Percentiles rank a stretch among this genome's conserved stretches.
phyloP scores from a whole-genome alignment of 1,140 invertebrate genomes.

The Lepidurus arcticus region DNA sequence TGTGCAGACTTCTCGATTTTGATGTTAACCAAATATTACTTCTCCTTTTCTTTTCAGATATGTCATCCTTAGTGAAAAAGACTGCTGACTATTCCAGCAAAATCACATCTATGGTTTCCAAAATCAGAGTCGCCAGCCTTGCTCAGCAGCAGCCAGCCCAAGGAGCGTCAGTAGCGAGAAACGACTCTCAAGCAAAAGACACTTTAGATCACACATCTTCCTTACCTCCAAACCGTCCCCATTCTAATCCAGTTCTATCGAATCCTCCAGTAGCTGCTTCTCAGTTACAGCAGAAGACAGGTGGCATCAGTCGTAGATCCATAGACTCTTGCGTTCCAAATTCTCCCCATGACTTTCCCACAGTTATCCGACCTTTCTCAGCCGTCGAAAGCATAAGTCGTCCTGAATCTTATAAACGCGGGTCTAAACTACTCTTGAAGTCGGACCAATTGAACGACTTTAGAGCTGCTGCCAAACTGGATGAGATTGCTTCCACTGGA shows the following conservation, averaged over 20 bases:
- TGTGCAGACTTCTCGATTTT: background rate
- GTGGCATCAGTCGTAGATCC: background rate
- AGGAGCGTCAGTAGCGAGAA: background rate
- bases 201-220: background rate
- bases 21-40: too few relatives aligned
- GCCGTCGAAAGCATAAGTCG: background rate
- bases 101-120: background rate
- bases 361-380: background rate
- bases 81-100: background rate
- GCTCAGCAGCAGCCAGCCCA: background rate
- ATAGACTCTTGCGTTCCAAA: background rate
- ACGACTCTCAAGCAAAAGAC: background rate
- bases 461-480: background rate
- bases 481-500: background rate
- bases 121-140: background rate
- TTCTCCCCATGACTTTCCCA: background rate
- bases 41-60: background rate
- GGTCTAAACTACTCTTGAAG: background rate
- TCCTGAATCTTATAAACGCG: background rate
- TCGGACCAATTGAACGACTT: background rate
- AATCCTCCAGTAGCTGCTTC: background rate
- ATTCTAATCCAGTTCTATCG: background rate
- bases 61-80: background rate
- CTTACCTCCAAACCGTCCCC: too few relatives aligned
- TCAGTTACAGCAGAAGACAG: background rate